phyloP scores from a whole-genome alignment of 2,113 vertebrate species.

The Vombatus ursinus region DNA sequence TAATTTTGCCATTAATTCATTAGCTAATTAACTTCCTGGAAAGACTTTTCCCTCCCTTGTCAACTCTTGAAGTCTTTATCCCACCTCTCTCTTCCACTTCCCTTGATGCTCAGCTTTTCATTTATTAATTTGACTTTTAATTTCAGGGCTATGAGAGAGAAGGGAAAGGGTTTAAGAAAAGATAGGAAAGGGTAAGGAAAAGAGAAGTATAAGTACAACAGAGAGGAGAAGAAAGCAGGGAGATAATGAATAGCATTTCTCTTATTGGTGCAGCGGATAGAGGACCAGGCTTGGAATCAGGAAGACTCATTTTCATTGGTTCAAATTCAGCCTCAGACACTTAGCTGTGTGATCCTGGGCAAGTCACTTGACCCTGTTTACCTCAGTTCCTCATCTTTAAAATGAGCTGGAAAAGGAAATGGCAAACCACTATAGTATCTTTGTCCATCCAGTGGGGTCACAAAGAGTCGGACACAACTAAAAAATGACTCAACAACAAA shows the following conservation, averaged over 20 bases:
- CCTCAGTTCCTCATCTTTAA: not conserved
- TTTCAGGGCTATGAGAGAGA: not conserved
- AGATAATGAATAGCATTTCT: not conserved
- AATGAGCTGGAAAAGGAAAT: not conserved
- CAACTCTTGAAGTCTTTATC: not conserved
- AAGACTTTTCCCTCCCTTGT: not conserved
- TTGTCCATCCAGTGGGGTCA: not conserved
- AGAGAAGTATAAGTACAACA: not conserved
- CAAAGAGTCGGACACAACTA: not conserved
- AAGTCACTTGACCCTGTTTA: not conserved
- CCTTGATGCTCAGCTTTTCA: not conserved
- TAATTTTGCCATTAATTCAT: not conserved
- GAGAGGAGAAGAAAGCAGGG: not conserved
- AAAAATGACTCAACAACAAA: not conserved
- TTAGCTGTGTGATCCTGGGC: not conserved
- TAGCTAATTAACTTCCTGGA: not conserved
- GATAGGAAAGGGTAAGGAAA: not conserved
- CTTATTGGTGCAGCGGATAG: not conserved
- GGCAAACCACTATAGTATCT: not conserved
- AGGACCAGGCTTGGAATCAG: not conserved
- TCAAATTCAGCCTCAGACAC: not conserved
- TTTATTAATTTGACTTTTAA: not conserved
- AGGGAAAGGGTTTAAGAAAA: not conserved
- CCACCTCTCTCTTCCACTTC: not conserved
- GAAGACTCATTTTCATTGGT: not conserved